Conservation (phyloP, 2,797 vertebrate genomes). For the Hoplostethus atlanticus region DNA sequence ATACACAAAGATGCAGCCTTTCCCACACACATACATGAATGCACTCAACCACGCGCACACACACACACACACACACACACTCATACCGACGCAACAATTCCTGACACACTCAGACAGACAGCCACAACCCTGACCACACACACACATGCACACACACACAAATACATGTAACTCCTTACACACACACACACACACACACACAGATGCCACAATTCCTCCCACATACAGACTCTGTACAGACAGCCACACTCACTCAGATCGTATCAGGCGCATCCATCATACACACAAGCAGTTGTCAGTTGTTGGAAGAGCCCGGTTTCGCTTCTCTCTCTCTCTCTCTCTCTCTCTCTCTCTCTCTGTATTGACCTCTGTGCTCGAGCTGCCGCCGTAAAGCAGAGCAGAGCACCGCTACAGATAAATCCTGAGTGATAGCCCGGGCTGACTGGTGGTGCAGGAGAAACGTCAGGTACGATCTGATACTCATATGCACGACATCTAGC, state of each 20-base stretch:
- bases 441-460: constrained; percentile 40
- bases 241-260: constrained; percentile 38
- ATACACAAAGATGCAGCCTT: constrained; percentile 7
- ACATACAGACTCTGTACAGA: constrained; percentile 22
- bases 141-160: background rate
- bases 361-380: constrained; percentile 65
- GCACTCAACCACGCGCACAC: background rate
- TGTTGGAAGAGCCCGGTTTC: constrained; percentile 30
- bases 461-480: constrained; percentile 64
- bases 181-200: constrained; percentile 10
- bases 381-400: constrained; percentile 58
- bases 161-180: background rate
- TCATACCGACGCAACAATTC: background rate
- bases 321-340: background rate
- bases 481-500: constrained; percentile 61
- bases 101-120: background rate
- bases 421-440: constrained; percentile 38
- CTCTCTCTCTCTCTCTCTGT: constrained; percentile 10
- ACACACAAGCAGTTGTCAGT: constrained; percentile 51
- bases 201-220: constrained; percentile 34
- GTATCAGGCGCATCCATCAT: constrained; percentile 63
- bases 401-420: constrained; percentile 67
- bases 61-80: constrained; percentile 28
- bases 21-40: constrained; percentile 8
- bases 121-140: background rate